Percentiles rank a stretch among this genome's conserved stretches.
Conservation (phyloP, 2,888 invertebrate species). For the Brassicogethes aeneus region DNA sequence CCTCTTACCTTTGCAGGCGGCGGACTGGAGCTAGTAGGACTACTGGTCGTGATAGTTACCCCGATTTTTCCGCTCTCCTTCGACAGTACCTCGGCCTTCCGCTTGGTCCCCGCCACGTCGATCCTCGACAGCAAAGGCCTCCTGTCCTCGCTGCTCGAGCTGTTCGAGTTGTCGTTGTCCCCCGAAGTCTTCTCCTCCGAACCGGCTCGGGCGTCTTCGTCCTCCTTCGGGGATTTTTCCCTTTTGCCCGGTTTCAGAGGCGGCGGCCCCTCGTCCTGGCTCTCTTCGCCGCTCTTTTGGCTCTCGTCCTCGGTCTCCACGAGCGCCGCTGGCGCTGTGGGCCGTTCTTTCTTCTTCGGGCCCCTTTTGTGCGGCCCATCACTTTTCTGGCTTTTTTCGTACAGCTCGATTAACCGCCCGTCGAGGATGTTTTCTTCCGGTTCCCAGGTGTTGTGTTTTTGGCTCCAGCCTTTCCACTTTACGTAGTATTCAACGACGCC, state of each 20-base stretch:
- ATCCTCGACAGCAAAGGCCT: slow-evolving; percentile 46
- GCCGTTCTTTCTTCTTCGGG: slow-evolving; percentile 55
- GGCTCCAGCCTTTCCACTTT: slow-evolving; percentile 98
- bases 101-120: slow-evolving; percentile 46
- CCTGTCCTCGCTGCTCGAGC: slow-evolving; percentile 53
- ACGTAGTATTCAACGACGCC: slow-evolving; percentile 91
- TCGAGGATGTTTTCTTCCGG: slow-evolving; percentile 96
- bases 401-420: slow-evolving; percentile 80
- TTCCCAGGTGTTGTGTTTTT: slow-evolving; percentile 95
- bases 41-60: slow-evolving; percentile 75
- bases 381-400: slow-evolving; percentile 62
- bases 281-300: slow-evolving; percentile 36
- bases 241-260: slow-evolving; percentile 10
- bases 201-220: slow-evolving; percentile 42
- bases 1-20: slow-evolving; percentile 43
- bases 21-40: slow-evolving; percentile 44
- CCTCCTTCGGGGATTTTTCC: slow-evolving; percentile 40
- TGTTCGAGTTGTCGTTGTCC: slow-evolving; percentile 46
- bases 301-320: slow-evolving; percentile 38
- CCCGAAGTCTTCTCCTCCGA: slow-evolving; percentile 15
- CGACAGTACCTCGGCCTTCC: slow-evolving; percentile 78
- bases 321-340: slow-evolving; percentile 37
- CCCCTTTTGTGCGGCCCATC: slow-evolving; percentile 51
- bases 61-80: slow-evolving; percentile 86
- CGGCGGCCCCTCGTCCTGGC: slow-evolving; percentile 33